phyloP scores from a whole-genome alignment of 2,797 vertebrate species.

The Siniperca scherzeri region DNA sequence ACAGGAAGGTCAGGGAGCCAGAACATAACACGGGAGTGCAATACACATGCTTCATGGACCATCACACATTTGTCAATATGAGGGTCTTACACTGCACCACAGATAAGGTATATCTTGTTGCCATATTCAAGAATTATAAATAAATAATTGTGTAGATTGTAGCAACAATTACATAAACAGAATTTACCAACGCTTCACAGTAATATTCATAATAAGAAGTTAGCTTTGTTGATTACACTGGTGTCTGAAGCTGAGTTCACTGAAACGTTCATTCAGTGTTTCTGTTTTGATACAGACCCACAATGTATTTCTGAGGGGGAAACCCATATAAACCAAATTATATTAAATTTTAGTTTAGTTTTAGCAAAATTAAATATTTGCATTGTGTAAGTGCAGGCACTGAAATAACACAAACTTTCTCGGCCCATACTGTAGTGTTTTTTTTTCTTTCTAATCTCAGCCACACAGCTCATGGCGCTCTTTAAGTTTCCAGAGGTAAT shows the following conservation, averaged over 20 bases:
- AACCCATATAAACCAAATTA: background rate
- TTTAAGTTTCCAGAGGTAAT: constrained; percentile 32
- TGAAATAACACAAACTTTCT: constrained; percentile 19
- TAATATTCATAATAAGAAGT: constrained; percentile 31
- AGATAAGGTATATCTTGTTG: constrained; percentile 1
- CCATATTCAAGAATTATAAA: constrained; percentile 26
- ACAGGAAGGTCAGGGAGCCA: constrained; percentile 12
- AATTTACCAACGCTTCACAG: constrained; percentile 42
- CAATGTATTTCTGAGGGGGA: constrained; percentile 14
- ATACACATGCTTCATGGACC: constrained; percentile 29
- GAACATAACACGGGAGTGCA: constrained; percentile 17
- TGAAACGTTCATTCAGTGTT: constrained; percentile 8
- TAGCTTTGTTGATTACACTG: background rate
- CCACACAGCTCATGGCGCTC: constrained; percentile 1
- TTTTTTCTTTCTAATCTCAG: constrained; percentile 22
- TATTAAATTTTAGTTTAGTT: constrained; percentile 10
- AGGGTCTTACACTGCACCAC: constrained; percentile 17
- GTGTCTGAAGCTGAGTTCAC: constrained; percentile 16
- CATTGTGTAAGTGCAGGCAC: constrained; percentile 21
- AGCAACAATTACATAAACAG: constrained; percentile 36
- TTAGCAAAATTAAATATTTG: constrained; percentile 8
- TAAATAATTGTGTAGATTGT: constrained; percentile 43
- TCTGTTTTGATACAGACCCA: background rate
- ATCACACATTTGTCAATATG: background rate
- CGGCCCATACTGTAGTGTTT: background rate